A percentile compares a stretch with the other conserved stretches of the same genome.
These are phyloP conservation scores for Tinamus major DNA, from an alignment of 2,797 vertebrate genomes.

Conservation along the genomic window DNA sequence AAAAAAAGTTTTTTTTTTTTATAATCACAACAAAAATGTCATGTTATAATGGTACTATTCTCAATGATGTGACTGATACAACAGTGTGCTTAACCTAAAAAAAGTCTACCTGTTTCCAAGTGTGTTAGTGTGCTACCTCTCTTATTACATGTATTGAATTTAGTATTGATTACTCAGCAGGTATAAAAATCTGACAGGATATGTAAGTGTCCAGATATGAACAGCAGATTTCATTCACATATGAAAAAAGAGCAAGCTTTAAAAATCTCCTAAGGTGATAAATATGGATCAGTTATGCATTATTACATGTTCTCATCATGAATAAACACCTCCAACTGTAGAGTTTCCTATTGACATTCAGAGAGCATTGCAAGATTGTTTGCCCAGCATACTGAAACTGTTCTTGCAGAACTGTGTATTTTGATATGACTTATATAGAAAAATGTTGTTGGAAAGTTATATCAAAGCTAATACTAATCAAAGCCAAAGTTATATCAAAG, in stretches of 20 bases:
- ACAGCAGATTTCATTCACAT: background rate
- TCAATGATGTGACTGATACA: background rate
- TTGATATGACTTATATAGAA: background rate
- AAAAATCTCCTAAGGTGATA: background rate
- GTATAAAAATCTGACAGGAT: background rate
- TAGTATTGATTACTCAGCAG: background rate
- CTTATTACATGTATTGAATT: background rate
- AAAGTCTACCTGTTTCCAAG: background rate
- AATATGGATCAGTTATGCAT: background rate
- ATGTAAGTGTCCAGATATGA: background rate
- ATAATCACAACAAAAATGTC: background rate
- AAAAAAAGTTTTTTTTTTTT: background rate
- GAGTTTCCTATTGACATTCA: background rate
- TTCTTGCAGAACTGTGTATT: background rate
- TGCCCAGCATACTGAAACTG: background rate
- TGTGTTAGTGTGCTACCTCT: background rate
- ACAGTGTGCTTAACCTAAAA: background rate
- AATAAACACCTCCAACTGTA: background rate
- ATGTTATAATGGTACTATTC: background rate
- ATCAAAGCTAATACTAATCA: background rate
- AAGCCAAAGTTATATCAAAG: constrained; percentile 1
- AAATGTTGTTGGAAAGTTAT: background rate
- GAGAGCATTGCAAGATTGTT: background rate
- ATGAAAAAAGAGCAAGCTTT: background rate
- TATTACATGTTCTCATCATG: background rate